Evolutionary conservation across 1,140 invertebrate species (phyloP).

Genomic region (Drosophila rhopaloa): DNA sequence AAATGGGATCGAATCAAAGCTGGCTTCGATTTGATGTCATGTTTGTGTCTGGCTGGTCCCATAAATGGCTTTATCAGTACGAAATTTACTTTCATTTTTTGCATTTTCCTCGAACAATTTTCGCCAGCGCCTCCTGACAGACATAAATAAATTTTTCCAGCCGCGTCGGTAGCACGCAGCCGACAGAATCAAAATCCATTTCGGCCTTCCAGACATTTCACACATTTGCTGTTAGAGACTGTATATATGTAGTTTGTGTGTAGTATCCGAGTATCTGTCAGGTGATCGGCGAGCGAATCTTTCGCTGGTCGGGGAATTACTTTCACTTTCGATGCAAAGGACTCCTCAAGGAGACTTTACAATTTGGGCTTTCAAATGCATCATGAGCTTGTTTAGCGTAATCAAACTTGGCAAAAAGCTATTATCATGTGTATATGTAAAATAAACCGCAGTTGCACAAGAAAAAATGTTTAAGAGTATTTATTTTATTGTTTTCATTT

Average conservation of each 20-base stretch:
- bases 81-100: slow-evolving; percentile 63
- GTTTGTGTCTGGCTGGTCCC: slow-evolving; percentile 44
- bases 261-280: slow-evolving; percentile 58
- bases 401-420: slow-evolving; percentile 71
- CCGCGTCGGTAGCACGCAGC: slow-evolving; percentile 44
- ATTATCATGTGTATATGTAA: slow-evolving; percentile 59
- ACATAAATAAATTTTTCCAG: slow-evolving; percentile 61
- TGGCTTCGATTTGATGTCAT: slow-evolving; percentile 65
- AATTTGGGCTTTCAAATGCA: slow-evolving; percentile 78
- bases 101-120: slow-evolving; percentile 35
- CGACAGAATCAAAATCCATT: slow-evolving; percentile 45
- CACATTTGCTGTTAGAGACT: slow-evolving; percentile 19
- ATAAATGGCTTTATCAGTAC: slow-evolving; percentile 66
- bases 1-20: slow-evolving; percentile 66
- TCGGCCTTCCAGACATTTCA: slow-evolving; percentile 62
- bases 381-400: slow-evolving; percentile 74
- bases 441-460: slow-evolving; percentile 43
- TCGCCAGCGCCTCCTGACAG: slow-evolving; percentile 34
- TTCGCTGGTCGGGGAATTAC: slow-evolving; percentile 41
- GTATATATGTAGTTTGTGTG: slow-evolving; percentile 4
- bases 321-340: slow-evolving; percentile 78
- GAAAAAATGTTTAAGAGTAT: neutral
- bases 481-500: too few species aligned
- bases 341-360: slow-evolving; percentile 55
- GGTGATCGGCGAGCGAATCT: slow-evolving; percentile 57